Conservation (phyloP, 2,797 vertebrate genomes). For the Cossypha polioptera region DNA sequence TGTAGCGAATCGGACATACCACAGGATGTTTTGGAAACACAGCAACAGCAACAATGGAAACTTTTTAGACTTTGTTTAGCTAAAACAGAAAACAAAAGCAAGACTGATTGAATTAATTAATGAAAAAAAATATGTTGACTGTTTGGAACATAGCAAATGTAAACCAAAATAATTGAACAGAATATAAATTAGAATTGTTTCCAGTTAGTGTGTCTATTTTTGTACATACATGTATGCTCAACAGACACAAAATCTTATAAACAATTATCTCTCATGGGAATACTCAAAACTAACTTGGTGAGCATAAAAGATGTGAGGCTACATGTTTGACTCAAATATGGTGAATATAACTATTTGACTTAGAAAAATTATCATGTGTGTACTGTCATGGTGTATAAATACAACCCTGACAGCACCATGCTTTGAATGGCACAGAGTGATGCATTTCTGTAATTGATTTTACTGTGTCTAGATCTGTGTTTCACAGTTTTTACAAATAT, state of each 20-base stretch:
- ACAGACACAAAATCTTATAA: constrained; percentile 32
- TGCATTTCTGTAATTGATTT: constrained; percentile 55
- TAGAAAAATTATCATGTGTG: constrained; percentile 39
- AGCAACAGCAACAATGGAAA: constrained; percentile 69
- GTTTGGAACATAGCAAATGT: constrained; percentile 42
- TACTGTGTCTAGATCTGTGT: neutral
- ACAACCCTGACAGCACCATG: neutral
- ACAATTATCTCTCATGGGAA: constrained; percentile 47
- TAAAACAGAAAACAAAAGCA: constrained; percentile 72
- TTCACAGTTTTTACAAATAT: neutral
- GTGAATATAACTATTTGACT: constrained; percentile 24
- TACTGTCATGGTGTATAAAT: neutral
- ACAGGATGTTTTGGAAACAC: constrained; percentile 69
- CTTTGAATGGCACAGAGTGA: constrained; percentile 38
- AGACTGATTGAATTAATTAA: constrained; percentile 74
- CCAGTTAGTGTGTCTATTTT: constrained; percentile 61
- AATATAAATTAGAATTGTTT: constrained; percentile 60
- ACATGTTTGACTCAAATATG: neutral
- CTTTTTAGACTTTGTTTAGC: constrained; percentile 64
- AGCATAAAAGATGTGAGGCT: constrained; percentile 14
- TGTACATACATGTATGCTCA: constrained; percentile 27
- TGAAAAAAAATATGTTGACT: constrained; percentile 68
- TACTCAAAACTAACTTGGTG: constrained; percentile 25
- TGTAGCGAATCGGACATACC: constrained; percentile 32
- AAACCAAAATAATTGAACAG: constrained; percentile 52